Evolutionary conservation across 2,113 vertebrate species (phyloP).

Genomic region (Gymnobelideus leadbeateri): DNA sequence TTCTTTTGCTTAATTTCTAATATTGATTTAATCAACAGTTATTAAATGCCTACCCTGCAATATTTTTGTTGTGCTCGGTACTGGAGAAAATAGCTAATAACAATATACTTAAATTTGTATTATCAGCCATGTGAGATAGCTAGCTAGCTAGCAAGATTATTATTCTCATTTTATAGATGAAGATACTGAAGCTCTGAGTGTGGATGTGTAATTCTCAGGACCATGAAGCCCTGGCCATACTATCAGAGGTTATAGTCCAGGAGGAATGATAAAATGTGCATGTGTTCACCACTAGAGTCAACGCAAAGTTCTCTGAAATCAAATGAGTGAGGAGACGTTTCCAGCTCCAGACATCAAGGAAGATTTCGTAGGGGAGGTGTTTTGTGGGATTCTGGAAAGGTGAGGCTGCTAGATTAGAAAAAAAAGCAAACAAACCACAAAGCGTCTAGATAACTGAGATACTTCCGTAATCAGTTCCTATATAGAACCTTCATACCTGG

Average conservation of each 20-base stretch:
- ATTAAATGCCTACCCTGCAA: not conserved
- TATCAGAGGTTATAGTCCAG: not conserved
- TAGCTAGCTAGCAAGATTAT: not conserved
- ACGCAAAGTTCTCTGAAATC: not conserved
- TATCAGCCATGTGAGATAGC: not conserved
- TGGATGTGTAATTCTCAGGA: not conserved
- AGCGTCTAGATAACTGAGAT: not conserved
- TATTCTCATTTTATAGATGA: not conserved
- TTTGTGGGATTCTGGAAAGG: not conserved
- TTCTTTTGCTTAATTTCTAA: not conserved
- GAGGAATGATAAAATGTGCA: not conserved
- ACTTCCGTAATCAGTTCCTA: not conserved
- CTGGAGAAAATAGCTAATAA: not conserved
- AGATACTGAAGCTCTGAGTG: not conserved
- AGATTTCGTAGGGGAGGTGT: not conserved
- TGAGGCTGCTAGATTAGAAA: too few species aligned
- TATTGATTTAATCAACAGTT: not conserved
- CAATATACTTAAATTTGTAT: not conserved
- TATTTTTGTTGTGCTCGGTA: not conserved
- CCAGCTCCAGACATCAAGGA: not conserved
- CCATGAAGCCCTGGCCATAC: not conserved
- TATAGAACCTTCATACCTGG: not conserved
- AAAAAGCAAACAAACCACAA: not conserved
- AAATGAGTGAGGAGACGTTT: not conserved
- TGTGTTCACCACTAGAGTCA: not conserved